These are phyloP conservation scores for Yoshiicerus persimilis DNA, from an alignment of 1,140 invertebrate genomes.

Conservation along the genomic window DNA sequence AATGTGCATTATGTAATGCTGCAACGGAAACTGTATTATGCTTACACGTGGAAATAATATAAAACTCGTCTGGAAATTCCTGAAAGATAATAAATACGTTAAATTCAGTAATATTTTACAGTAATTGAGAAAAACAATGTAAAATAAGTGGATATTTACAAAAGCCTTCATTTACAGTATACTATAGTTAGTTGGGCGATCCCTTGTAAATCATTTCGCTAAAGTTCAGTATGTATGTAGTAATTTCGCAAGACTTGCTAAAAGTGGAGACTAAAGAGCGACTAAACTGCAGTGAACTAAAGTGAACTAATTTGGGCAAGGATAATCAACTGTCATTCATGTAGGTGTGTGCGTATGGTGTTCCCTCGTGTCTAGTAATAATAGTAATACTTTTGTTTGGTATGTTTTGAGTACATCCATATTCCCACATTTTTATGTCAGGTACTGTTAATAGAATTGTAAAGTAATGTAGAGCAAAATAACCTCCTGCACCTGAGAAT, in stretches of 20 bases:
- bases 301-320: neutral
- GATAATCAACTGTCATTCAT: neutral
- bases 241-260: neutral
- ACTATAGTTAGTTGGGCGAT: neutral
- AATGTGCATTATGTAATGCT: neutral
- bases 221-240: neutral
- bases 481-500: too few species aligned
- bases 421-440: neutral
- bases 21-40: neutral
- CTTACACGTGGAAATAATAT: too few species aligned
- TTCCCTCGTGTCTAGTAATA: neutral
- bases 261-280: neutral
- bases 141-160: neutral
- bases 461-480: too few species aligned
- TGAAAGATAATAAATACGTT: neutral
- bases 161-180: neutral
- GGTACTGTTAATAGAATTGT: neutral
- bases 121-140: neutral
- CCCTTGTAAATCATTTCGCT: neutral
- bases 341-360: neutral
- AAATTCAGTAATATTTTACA: neutral
- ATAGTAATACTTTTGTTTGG: too few species aligned
- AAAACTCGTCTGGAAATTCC: neutral
- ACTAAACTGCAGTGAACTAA: neutral
- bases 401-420: neutral